Percentiles rank a stretch among this genome's conserved stretches.
Conservation (phyloP, 2,797 vertebrate species). For the Macrochelys suwanniensis region DNA sequence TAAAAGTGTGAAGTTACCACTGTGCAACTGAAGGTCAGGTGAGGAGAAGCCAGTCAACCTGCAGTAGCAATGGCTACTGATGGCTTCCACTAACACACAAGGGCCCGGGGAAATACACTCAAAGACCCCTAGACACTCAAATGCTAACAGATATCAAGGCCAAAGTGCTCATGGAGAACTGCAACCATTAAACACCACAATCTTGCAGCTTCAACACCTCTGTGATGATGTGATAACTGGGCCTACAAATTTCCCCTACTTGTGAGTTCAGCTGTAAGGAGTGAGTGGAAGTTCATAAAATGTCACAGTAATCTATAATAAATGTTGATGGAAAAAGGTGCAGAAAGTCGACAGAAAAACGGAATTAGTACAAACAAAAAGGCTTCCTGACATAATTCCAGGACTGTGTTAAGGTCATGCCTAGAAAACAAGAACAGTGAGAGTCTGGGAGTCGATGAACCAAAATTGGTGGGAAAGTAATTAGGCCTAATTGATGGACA, state of each 20-base stretch:
- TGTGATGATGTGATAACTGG: not conserved
- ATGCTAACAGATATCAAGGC: not conserved
- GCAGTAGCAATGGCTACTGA: constrained; percentile 20
- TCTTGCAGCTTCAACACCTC: not conserved
- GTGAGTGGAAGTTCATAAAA: not conserved
- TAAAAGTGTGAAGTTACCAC: constrained; percentile 19
- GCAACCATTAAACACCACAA: not conserved
- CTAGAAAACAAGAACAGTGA: not conserved
- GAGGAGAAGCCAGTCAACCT: not conserved
- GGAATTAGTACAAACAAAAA: not conserved
- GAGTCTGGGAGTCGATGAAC: not conserved
- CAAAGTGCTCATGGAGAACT: not conserved
- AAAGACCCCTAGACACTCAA: not conserved
- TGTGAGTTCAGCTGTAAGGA: not conserved
- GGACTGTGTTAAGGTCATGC: not conserved
- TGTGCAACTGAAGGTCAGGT: not conserved
- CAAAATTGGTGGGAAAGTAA: not conserved
- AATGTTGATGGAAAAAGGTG: not conserved
- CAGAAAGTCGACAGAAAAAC: not conserved
- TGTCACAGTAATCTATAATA: not conserved
- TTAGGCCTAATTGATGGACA: no score
- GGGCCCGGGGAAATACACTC: not conserved
- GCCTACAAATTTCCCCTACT: not conserved
- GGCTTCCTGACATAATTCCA: not conserved
- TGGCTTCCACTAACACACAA: not conserved